A percentile compares a stretch with the other conserved stretches of the same genome.
Evolutionary conservation across 2,888 invertebrate genomes (phyloP).

Genomic region (Charanyca ferruginea): DNA sequence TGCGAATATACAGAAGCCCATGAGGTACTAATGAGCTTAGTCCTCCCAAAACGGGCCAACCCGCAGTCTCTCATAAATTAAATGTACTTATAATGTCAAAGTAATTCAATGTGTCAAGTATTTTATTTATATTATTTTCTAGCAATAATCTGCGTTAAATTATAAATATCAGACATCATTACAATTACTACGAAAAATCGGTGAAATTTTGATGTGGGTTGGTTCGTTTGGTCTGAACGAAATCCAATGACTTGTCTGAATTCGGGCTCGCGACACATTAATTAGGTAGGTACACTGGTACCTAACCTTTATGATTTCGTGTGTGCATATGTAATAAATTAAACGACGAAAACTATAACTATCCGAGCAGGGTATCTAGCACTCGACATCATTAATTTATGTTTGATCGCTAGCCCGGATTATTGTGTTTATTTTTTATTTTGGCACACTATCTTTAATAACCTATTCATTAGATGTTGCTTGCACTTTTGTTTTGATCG

Average conservation of each 20-base stretch:
- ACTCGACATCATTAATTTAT: no score
- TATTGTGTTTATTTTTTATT: constrained; percentile 12
- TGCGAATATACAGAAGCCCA: constrained; percentile 5
- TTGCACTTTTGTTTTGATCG: constrained; percentile 59
- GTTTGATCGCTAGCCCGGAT: not conserved
- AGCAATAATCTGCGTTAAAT: no score
- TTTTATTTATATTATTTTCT: no score
- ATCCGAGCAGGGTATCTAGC: not conserved
- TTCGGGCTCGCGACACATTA: not conserved
- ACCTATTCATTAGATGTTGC: constrained; percentile 24
- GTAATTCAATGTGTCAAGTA: no score
- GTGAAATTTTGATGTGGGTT: not conserved
- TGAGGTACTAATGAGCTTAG: not conserved
- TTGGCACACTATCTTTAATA: constrained; percentile 4
- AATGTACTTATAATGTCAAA: no score
- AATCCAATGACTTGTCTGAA: not conserved
- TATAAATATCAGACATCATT: no score
- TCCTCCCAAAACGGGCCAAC: not conserved
- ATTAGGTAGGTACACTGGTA: not conserved
- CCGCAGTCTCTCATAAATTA: not conserved
- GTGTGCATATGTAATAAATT: not conserved
- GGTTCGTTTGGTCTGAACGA: not conserved
- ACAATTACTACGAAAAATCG: no score
- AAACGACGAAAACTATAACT: not conserved
- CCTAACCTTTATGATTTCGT: not conserved